Evolutionary conservation across 1,140 invertebrate genomes (phyloP), one percentile per base, ranked within the genome.

Genomic region (Brachionus angularis): DNA sequence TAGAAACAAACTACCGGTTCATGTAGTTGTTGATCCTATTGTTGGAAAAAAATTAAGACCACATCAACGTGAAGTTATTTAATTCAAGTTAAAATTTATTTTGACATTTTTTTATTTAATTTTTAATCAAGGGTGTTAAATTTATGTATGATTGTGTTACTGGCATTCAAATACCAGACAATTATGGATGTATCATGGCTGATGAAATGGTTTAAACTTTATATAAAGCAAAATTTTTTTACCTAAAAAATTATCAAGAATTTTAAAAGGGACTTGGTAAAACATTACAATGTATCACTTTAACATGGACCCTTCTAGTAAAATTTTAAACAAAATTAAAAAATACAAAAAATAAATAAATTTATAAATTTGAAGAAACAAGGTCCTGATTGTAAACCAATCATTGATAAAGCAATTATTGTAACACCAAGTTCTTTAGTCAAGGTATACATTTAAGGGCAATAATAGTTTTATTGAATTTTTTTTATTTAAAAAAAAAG

Each of bases 81-180:
- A 58, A 34, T 3, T 7, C 21, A 46, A 29, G 29, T 42, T 16
- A 34, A 8, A 14, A 39, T 39, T 7, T 39, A n/a, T 25, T 34
- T 39, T 29, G 16, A 55, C 18, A 53, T 12, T 61, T 44, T 36
- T 58, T 72, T 27, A n/a, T 39, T 47, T 53, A 21, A 52, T 64
- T 50, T 67, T 73, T 16, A 31, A 31, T n/a, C n/a, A 74, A 85
- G 85, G 96, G 96, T 29, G 96, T 99, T 0, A 94, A 95, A 78
- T 99, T 99, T 80, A 97, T 99, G 93, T 99, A 96, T 79, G 93
- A 99, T 79, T 98, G 96, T 85, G 93, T 98, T 1, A 96, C 91
- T 33, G 96, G 83, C 84, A 82, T 85, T 72, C 87, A 91, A 76
- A 96, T 97, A 73, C 88, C 90, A 73, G 84, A 87, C 74, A 89